Evolutionary conservation across 2,113 vertebrate genomes (phyloP), one percentile per base, ranked within the genome.

Genomic region (Chamaetylas fuelleborni): DNA sequence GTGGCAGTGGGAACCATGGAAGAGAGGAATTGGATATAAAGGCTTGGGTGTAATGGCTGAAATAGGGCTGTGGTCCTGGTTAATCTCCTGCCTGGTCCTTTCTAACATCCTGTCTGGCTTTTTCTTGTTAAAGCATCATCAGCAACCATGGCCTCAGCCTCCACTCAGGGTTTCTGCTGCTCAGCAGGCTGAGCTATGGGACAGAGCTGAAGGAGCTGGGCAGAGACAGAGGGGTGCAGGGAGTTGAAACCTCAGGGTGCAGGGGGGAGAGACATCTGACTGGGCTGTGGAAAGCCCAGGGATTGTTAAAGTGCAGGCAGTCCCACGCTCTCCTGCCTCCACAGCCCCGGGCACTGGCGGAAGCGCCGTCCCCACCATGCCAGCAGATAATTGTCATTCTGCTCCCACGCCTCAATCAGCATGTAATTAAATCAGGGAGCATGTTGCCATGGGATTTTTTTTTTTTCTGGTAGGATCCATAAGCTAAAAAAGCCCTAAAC

Each of bases 361-460:
- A 53, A 62, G 82, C 51, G 1, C 25, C 1, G 2, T 83, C 80
- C 77, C 51, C 1, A 1, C 2, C 4, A 40, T 89, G 92, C 81
- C 90, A 79, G 81, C 54, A 50, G 95, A 69, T 95, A 92, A 82
- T 79, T 91, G 92, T 57, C 93, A 65, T 90, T 82, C 47, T 7
- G 9, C 79, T 95, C 90, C 94, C 86, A 91, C 58, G 58, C 82
- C 90, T 69, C 74, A 48, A 79, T 91, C 88, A 73, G 82, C 3
- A 3, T 45, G 86, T 79, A 94, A 95, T 94, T 94, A 93, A 96
- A 95, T 90, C 90, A 72, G 28, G 76, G 92, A 93, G 47, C 11
- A 4, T 72, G 92, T 97, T 95, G 86, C 96, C 43, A 90, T 95
- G 95, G 95, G 88, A 72, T 48, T 92, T 74, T 53, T 74, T 58